Conservation (phyloP, 1,140 invertebrate genomes). For the Apis laboriosa region DNA sequence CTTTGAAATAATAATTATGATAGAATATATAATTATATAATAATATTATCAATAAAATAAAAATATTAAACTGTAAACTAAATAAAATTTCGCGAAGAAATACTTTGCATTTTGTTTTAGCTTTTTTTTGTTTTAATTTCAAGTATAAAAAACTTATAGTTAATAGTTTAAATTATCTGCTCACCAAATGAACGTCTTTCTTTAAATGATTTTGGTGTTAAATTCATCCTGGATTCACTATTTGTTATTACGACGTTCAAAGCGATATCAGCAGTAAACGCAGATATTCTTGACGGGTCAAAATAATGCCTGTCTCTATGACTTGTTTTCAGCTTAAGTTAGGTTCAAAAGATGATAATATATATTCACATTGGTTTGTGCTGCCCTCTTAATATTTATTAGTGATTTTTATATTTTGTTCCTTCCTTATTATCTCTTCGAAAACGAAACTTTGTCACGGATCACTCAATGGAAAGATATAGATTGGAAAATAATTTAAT, state of each 20-base stretch:
- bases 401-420: slow-evolving; percentile 25
- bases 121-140: background rate
- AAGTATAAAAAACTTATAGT: background rate
- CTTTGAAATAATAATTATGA: background rate
- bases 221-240: slow-evolving; percentile 66
- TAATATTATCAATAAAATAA: slow-evolving; percentile 13
- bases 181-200: slow-evolving; percentile 75
- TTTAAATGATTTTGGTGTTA: slow-evolving; percentile 70
- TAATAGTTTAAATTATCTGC: slow-evolving; percentile 27
- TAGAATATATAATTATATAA: background rate
- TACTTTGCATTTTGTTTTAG: slow-evolving; percentile 5
- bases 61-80: background rate
- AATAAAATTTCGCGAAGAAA: background rate
- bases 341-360: slow-evolving; percentile 26
- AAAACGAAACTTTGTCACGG: slow-evolving; percentile 12
- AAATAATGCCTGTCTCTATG: slow-evolving; percentile 55
- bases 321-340: slow-evolving; percentile 41
- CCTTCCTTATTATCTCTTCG: slow-evolving; percentile 14
- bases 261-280: slow-evolving; percentile 55
- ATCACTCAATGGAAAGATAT: background rate
- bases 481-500: background rate
- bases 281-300: slow-evolving; percentile 38
- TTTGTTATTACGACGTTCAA: slow-evolving; percentile 57
- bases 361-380: slow-evolving; percentile 11
- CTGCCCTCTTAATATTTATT: slow-evolving; percentile 26